phyloP scores from a whole-genome alignment of 1,140 invertebrate species.

The Lepeophtheirus salmonis region DNA sequence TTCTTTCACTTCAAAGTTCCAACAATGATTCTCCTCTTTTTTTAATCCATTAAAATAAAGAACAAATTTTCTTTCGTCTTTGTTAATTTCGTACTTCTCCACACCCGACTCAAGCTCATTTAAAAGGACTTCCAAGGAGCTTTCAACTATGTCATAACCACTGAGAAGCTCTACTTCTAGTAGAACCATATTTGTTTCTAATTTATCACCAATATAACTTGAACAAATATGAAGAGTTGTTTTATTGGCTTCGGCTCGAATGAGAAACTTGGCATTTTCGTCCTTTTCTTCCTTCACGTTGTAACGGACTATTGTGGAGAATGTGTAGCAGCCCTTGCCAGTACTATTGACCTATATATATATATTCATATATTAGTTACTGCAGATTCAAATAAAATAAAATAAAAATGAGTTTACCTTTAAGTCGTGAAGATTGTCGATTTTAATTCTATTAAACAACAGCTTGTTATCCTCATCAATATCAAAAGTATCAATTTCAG shows the following conservation, averaged over 20 bases:
- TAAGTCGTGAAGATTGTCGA: background rate
- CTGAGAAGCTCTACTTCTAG: conserved; percentile 22
- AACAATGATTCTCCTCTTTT: conserved; percentile 6
- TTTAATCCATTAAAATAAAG: conserved; percentile 18
- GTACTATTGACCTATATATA: conserved; percentile 27
- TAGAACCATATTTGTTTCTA: conserved; percentile 28
- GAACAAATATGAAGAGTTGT: background rate
- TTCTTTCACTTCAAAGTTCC: background rate
- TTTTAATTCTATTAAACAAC: conserved; percentile 21
- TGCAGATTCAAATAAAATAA: too few species aligned
- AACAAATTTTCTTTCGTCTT: background rate
- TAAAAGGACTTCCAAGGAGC: conserved; percentile 18
- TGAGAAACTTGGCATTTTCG: conserved; percentile 27
- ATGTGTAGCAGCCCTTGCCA: conserved; percentile 40
- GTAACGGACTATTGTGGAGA: conserved; percentile 33
- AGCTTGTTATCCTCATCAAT: conserved; percentile 31
- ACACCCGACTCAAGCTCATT: conserved; percentile 2
- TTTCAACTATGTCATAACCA: conserved; percentile 17
- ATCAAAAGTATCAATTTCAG: conserved; percentile 25
- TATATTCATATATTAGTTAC: background rate
- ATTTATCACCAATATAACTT: conserved; percentile 29
- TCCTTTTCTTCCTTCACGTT: conserved; percentile 29
- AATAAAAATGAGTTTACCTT: background rate
- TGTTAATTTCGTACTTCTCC: conserved; percentile 1
- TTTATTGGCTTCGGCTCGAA: background rate